Conservation (phyloP, 2,113 vertebrate genomes). For the Cebidichthys violaceus region DNA sequence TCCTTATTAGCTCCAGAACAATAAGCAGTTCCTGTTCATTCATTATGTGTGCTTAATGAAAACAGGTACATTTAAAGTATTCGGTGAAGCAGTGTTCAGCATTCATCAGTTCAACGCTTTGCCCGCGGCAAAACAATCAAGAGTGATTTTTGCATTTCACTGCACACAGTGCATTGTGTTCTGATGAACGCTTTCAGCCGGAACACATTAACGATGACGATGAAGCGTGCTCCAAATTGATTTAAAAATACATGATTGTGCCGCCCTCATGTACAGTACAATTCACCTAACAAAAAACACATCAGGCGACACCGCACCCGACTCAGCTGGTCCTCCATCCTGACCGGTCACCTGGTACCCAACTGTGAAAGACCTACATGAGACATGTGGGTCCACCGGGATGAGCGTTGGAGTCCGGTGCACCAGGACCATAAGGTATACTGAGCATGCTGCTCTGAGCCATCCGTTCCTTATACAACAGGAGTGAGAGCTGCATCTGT, state of each 20-base stretch:
- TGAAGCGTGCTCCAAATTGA: background rate
- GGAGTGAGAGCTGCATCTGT: too few relatives aligned
- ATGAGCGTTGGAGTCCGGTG: background rate
- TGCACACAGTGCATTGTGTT: constrained; percentile 16
- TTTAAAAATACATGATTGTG: constrained; percentile 22
- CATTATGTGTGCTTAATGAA: background rate
- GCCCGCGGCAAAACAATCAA: constrained; percentile 33
- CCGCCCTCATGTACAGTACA: background rate
- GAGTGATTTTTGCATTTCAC: constrained; percentile 35
- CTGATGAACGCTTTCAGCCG: constrained; percentile 29
- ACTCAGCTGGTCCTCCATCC: background rate
- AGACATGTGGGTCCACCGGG: background rate
- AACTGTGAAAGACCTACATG: background rate
- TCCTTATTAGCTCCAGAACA: background rate
- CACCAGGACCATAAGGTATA: too few relatives aligned
- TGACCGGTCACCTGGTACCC: background rate
- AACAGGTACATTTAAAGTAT: background rate
- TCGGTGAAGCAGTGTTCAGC: background rate
- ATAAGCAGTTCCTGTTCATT: background rate
- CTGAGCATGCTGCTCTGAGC: background rate
- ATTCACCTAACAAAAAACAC: constrained; percentile 35
- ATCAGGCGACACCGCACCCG: background rate
- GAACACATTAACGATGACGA: constrained; percentile 28
- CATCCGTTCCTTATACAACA: background rate
- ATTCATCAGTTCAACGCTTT: constrained; percentile 11